These are phyloP conservation scores for Himalopsyche japonica DNA, from an alignment of 2,888 invertebrate species.

Conservation along the genomic window DNA sequence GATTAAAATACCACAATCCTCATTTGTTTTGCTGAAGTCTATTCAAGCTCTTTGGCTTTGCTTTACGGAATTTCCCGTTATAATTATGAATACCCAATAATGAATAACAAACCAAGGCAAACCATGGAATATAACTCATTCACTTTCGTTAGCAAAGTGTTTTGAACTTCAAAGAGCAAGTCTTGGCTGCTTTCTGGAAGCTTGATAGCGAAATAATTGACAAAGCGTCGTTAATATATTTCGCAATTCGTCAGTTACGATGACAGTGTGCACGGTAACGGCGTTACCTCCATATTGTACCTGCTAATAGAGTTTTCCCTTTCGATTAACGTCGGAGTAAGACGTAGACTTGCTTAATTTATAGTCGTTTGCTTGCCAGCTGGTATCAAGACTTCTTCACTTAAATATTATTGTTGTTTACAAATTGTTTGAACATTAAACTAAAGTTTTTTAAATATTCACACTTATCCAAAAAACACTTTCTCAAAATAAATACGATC, in stretches of 20 bases:
- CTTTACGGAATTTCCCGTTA: too few relatives aligned
- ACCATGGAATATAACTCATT: neutral
- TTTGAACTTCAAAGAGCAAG: neutral
- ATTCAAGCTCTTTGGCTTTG: neutral
- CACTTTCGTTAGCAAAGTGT: neutral
- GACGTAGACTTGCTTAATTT: neutral
- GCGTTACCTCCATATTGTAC: conserved; percentile 9
- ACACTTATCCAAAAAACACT: too few relatives aligned
- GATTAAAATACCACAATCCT: too few relatives aligned
- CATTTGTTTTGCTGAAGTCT: too few relatives aligned
- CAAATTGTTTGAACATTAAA: too few relatives aligned
- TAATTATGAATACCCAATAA: neutral
- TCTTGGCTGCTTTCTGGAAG: neutral
- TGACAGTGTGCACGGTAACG: conserved; percentile 6
- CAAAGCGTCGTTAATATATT: conserved; percentile 11
- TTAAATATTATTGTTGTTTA: too few relatives aligned
- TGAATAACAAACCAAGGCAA: neutral
- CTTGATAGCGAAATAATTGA: neutral
- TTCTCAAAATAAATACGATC: too few relatives aligned
- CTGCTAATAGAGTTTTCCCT: conserved; percentile 19
- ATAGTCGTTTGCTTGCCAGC: neutral
- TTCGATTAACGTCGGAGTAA: conserved; percentile 15
- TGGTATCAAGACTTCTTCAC: neutral
- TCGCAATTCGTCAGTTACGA: conserved; percentile 11
- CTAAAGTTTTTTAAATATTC: too few relatives aligned